Percentiles rank a stretch among this genome's conserved stretches.
These are phyloP conservation scores for Podarcis raffonei DNA, from an alignment of 2,113 vertebrate genomes.

Conservation along the genomic window DNA sequence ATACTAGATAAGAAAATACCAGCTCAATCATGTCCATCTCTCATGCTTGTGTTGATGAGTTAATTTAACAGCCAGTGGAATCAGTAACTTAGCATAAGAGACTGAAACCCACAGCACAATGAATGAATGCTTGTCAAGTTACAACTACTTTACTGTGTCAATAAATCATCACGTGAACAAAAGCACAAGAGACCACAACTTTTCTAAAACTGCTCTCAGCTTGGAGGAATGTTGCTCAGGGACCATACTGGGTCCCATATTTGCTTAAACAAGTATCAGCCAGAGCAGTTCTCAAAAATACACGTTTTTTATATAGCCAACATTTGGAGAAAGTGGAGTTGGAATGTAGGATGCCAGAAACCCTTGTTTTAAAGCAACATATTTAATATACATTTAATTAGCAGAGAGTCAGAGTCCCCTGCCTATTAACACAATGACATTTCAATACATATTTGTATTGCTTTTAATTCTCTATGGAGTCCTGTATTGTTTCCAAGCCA, in stretches of 20 bases:
- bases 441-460: background rate
- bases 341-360: background rate
- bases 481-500: background rate
- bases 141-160: background rate
- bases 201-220: background rate
- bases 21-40: background rate
- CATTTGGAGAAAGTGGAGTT: background rate
- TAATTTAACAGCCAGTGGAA: background rate
- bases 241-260: background rate
- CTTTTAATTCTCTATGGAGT: background rate
- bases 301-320: background rate
- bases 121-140: background rate
- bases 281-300: background rate
- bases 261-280: background rate
- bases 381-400: background rate
- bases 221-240: background rate
- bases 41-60: background rate
- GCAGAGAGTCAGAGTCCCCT: background rate
- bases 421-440: background rate
- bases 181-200: background rate
- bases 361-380: background rate
- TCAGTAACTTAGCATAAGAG: background rate
- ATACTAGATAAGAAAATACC: background rate
- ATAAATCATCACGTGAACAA: background rate
- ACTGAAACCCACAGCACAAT: background rate